These are phyloP conservation scores for Phalacrocorax brasilianus DNA, from an alignment of 2,113 vertebrate genomes.

Conservation along the genomic window DNA sequence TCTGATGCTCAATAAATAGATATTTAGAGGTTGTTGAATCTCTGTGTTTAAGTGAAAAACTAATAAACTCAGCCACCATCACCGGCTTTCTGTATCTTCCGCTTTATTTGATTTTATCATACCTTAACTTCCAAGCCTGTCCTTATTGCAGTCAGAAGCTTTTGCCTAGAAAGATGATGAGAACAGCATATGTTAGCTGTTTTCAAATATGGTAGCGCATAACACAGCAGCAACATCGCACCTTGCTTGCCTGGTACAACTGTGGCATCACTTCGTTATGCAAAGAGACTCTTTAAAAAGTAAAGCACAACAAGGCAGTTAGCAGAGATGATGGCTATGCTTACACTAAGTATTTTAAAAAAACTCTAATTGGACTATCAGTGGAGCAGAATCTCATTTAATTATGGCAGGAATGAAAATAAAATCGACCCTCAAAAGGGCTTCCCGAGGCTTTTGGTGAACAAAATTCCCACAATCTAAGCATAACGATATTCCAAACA, in stretches of 20 bases:
- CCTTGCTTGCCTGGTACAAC: not conserved
- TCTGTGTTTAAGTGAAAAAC: not conserved
- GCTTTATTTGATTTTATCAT: not conserved
- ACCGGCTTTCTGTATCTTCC: not conserved
- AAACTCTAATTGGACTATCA: not conserved
- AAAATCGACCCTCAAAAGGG: not conserved
- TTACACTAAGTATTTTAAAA: not conserved
- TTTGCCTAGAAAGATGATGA: not conserved
- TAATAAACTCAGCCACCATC: not conserved
- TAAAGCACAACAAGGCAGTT: not conserved
- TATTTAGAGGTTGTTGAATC: not conserved
- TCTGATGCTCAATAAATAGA: not conserved
- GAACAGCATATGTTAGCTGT: not conserved
- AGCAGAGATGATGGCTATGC: not conserved
- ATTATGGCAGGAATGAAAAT: not conserved
- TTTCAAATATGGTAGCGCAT: not conserved
- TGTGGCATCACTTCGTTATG: not conserved
- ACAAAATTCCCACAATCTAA: not conserved
- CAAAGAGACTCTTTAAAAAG: not conserved
- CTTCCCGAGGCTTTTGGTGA: not conserved
- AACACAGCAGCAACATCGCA: not conserved
- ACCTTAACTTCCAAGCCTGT: not conserved
- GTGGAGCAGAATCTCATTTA: not conserved
- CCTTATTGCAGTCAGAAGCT: not conserved
- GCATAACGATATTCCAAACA: not conserved